Percentiles rank a stretch among this genome's conserved stretches.
Evolutionary conservation across 2,113 vertebrate genomes (phyloP).

Genomic region (Parus major): DNA sequence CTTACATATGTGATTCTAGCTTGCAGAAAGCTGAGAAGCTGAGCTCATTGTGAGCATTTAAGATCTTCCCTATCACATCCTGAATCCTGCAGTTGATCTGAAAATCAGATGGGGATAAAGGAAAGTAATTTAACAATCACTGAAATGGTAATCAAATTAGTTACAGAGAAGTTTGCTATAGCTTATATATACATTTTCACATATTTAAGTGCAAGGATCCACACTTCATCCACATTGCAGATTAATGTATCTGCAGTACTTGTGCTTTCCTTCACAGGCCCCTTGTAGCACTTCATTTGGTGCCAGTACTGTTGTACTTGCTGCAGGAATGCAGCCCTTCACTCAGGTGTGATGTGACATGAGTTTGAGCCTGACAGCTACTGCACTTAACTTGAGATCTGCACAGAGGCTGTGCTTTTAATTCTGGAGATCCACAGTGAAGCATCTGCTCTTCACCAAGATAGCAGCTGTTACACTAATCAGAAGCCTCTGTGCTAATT

Average conservation of each 20-base stretch:
- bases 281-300: background rate
- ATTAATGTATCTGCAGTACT: background rate
- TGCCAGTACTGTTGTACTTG: background rate
- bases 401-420: background rate
- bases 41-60: conserved; percentile 62
- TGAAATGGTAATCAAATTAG: conserved; percentile 12
- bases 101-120: conserved; percentile 71
- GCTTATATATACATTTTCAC: background rate
- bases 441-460: background rate
- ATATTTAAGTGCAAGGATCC: background rate
- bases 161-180: background rate
- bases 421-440: background rate
- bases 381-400: background rate
- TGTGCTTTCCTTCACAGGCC: background rate
- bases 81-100: conserved; percentile 64
- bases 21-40: conserved; percentile 62
- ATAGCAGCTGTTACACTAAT: background rate
- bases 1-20: conserved; percentile 68
- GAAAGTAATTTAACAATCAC: conserved; percentile 47
- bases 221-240: background rate
- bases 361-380: background rate
- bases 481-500: background rate
- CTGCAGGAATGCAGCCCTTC: background rate
- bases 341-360: background rate
- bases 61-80: conserved; percentile 72